Evolutionary conservation across 2,113 vertebrate species (phyloP), one percentile per base, ranked within the genome.

Genomic region (Rhineura floridana): DNA sequence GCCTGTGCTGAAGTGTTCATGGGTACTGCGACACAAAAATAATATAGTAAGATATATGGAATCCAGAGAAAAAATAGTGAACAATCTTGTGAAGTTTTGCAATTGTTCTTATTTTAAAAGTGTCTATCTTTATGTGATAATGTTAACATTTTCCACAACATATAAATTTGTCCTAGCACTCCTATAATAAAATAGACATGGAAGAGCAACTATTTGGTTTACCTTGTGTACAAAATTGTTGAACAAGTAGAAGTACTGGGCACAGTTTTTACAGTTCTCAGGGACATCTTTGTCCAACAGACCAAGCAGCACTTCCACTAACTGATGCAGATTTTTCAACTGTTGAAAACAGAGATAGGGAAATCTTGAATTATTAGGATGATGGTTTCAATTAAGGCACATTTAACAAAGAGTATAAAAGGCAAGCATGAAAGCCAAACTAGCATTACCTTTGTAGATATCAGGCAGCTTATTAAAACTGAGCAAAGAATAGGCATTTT

Each of bases 231-330:
- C 96, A 85, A 99, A 99, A 96, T 97, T 99, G 95, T 98, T 99
- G 97, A 99, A 99, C 46, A 99, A 97, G 94, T 97, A 96, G 94
- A 99, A 99, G 96, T 99, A 99, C 95, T 99, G 99, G 2, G 98
- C 97, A 93, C 99, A 99, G 95, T 99, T 99, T 96, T 99, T 99
- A 96, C 99, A 99, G 95, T 99, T 99, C 95, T 99, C 98, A 10
- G 98, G 98, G 19, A 99, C 98, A 78, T 99, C 99, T 96, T 99
- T 99, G 95, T 99, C 99, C 96, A 99, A 94, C 0, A 99, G 95
- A 87, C 97, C 98, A 65, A 99, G 98, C 55, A 99, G 97, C 70
- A 97, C 97, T 82, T 99, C 98, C 59, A 98, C 87, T 92, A 99
- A 94, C 50, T 96, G 93, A 94, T 99, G 98, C 90, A 99, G 92